Conservation (phyloP, 2,113 vertebrate genomes). For the Raphicerus campestris region DNA sequence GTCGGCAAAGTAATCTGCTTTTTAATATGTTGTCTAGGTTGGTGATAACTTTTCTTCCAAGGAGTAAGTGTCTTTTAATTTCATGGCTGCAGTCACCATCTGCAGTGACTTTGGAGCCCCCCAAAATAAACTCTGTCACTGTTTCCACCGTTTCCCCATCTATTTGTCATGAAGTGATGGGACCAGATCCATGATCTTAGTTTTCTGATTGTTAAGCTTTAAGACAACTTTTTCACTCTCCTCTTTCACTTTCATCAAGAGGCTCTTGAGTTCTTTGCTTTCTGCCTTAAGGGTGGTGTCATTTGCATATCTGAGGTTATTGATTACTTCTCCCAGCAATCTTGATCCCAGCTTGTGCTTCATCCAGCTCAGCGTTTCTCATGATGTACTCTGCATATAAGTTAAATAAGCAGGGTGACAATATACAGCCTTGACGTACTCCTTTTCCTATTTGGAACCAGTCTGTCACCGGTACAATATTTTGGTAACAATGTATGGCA, state of each 20-base stretch:
- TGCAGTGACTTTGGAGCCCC: neutral
- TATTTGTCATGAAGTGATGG: neutral
- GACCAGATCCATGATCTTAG: neutral
- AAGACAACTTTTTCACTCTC: neutral
- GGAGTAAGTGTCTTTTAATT: neutral
- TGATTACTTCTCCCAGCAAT: neutral
- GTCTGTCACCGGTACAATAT: neutral
- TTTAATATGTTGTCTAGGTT: neutral
- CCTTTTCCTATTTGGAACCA: neutral
- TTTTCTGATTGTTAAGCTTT: neutral
- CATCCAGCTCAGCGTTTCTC: neutral
- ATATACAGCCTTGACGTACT: neutral
- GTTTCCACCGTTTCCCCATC: neutral
- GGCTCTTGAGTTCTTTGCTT: neutral
- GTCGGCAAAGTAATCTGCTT: neutral
- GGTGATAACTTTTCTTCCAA: neutral
- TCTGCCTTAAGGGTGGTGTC: neutral
- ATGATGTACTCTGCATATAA: neutral
- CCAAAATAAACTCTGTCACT: neutral
- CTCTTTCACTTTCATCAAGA: neutral
- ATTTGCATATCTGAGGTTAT: neutral
- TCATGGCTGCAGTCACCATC: neutral
- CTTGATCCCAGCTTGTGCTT: neutral
- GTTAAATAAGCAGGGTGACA: neutral
- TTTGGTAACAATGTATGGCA: neutral